These are phyloP conservation scores for Oreonectes daqikongensis DNA, from an alignment of 2,797 vertebrate species.

Conservation along the genomic window DNA sequence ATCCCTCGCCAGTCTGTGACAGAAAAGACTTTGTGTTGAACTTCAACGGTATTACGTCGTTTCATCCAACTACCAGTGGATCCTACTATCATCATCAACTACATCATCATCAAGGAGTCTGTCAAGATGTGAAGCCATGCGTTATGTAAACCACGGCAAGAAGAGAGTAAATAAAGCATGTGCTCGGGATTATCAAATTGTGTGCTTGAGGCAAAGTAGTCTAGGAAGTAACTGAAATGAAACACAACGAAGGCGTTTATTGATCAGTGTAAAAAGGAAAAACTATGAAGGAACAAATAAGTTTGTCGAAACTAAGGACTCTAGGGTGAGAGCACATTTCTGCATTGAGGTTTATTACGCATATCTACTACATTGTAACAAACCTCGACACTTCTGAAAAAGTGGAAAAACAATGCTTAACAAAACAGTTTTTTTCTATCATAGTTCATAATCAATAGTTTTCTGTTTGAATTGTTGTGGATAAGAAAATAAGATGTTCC, in stretches of 20 bases:
- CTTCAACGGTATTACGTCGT: slow-evolving; percentile 93
- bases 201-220: not conserved
- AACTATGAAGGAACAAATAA: not conserved
- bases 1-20: slow-evolving; percentile 89
- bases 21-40: slow-evolving; percentile 95
- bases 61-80: slow-evolving; percentile 85
- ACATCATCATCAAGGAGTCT: slow-evolving; percentile 88
- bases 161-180: not conserved
- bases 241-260: not conserved
- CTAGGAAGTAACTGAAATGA: not conserved
- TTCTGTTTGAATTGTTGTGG: slow-evolving; percentile 6
- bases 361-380: not conserved
- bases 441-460: slow-evolving; percentile 8
- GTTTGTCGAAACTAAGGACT: not conserved
- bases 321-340: not conserved
- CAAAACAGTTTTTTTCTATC: slow-evolving; percentile 2
- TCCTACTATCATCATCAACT: slow-evolving; percentile 82
- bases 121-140: slow-evolving; percentile 94
- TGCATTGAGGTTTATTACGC: not conserved
- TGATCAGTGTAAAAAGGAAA: not conserved
- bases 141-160: slow-evolving; percentile 80
- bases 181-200: not conserved
- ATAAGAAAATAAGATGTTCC: not conserved
- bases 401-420: slow-evolving; percentile 1
- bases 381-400: slow-evolving; percentile 14